Evolutionary conservation across 2,888 invertebrate genomes (phyloP).

Genomic region (Rotaria sp.): DNA sequence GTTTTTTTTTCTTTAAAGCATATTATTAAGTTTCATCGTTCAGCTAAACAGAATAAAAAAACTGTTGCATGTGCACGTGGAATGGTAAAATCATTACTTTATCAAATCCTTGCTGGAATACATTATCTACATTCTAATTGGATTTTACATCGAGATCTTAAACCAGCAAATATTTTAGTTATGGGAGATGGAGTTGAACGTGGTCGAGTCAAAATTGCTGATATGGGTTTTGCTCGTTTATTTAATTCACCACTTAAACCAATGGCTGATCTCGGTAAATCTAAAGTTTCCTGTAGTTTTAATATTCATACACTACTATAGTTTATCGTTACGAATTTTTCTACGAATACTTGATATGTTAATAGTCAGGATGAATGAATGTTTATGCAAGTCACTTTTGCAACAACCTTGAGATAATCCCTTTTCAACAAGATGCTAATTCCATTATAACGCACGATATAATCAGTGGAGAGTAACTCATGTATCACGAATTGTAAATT

Average conservation of each 20-base stretch:
- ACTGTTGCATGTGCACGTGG: slow-evolving; percentile 86
- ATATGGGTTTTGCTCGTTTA: slow-evolving; percentile 95
- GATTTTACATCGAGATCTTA: slow-evolving; percentile 94
- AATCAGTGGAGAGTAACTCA: no score
- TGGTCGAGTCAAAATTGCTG: slow-evolving; percentile 93
- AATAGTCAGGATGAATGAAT: no score
- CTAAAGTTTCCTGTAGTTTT: no score
- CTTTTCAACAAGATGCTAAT: no score
- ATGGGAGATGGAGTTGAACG: slow-evolving; percentile 97
- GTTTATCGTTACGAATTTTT: no score
- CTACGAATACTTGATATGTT: no score
- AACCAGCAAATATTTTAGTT: slow-evolving; percentile 96
- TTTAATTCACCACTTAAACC: slow-evolving; percentile 96
- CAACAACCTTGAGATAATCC: no score
- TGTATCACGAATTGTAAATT: no score
- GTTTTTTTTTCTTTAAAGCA: slow-evolving; percentile 61
- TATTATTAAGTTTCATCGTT: slow-evolving; percentile 94
- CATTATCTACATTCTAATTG: slow-evolving; percentile 97
- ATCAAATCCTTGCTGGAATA: slow-evolving; percentile 95
- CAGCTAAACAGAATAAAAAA: slow-evolving; percentile 92
- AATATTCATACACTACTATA: no score
- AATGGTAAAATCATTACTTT: slow-evolving; percentile 78
- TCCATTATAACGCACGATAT: no score
- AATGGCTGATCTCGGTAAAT: slow-evolving; percentile 66
- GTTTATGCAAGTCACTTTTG: no score